Base-by-base conservation (phyloP, 2,888 invertebrate species). In the Lochmaea capreae region DNA sequence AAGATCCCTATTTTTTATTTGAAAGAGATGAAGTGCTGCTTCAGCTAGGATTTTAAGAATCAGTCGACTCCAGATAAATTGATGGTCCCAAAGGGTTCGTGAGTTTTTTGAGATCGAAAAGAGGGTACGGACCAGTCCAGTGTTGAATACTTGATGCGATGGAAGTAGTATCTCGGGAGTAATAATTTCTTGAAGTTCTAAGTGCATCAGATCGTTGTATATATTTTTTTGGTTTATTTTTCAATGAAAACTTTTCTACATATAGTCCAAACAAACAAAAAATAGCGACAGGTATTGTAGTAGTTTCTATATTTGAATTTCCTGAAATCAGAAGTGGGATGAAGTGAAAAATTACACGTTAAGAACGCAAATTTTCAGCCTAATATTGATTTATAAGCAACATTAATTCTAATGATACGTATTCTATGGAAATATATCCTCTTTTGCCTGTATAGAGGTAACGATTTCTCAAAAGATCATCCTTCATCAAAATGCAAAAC, bases 91-190 rank as follows among this genome's bases (percentile, higher is more conserved):
- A 46, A 46, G 46, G 12, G 14, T 46, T 46, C 46, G 46, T 46
- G 46, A 46, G 14, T 46, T 46, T 46, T 46, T 26, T 49, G 22
- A 46, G 18, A 63, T 63, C 65, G 65, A 65, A 59, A 61, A 49
- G 43, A 52, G 59, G 57, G 49, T 46, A 58, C 18, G 62, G 59
- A 61, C 58, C 65, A 71, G 76, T 73, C 76, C 76, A 71, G 74
- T 66, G 73, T 66, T 77, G 79, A 79, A 80, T 79, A 78, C 74
- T 79, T 77, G 77, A 77, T 78, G 78, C 61, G 68, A 73, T 68
- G 61, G 74, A 79, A 81, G 78, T 73, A 78, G 78, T 76, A 78
- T 78, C 79, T 74, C 61, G 79, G 77, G 80, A 79, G 77, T 70
- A 73, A 79, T 76, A 74, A 72, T 79, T 79, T 79, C 77, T 78